Conservation (phyloP, 2,888 invertebrate genomes). For the Cosmia trapezina region DNA sequence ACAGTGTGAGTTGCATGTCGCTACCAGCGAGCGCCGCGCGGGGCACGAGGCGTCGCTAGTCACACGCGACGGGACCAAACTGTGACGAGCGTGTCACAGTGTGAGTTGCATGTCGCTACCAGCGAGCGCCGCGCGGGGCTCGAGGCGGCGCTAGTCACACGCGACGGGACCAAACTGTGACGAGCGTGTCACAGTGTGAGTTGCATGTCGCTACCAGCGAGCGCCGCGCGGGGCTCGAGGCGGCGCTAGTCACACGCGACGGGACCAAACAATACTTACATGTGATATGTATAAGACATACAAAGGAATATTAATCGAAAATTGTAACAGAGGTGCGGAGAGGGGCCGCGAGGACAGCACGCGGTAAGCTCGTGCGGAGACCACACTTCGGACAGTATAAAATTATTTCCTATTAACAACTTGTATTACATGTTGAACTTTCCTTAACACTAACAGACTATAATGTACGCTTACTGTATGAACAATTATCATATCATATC, state of each 20-base stretch:
- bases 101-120: too few relatives aligned
- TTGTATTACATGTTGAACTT: constrained; percentile 70
- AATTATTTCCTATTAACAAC: constrained; percentile 81
- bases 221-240: too few relatives aligned
- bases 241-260: not conserved
- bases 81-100: too few relatives aligned
- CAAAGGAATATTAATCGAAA: constrained; percentile 57
- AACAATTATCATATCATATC: constrained; percentile 65
- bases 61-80: too few relatives aligned
- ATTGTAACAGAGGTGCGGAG: constrained; percentile 50
- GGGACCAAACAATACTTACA: constrained; percentile 51
- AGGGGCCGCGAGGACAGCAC: constrained; percentile 53
- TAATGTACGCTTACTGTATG: constrained; percentile 63
- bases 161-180: too few relatives aligned
- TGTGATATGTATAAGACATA: constrained; percentile 69
- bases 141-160: too few relatives aligned
- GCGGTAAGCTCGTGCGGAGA: constrained; percentile 74
- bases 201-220: too few relatives aligned
- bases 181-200: too few relatives aligned
- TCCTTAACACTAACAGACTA: constrained; percentile 61
- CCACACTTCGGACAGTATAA: constrained; percentile 78
- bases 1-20: too few relatives aligned
- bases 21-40: too few relatives aligned
- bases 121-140: not conserved
- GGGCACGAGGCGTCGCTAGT: too few relatives aligned